Evolutionary conservation across 2,113 vertebrate genomes (phyloP).

Genomic region (human (Homo sapiens)): GRCh38 chr9:69120501-69121000

Average conservation of each 20-base stretch:
- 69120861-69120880: constrained; percentile 43
- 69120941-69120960: not conserved
- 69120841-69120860: not conserved
- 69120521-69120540: not conserved
- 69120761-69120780: not conserved
- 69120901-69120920: constrained; percentile 34
- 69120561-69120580: not conserved
- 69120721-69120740: not conserved
- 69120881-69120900: constrained; percentile 18
- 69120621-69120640: not conserved
- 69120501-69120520: too few relatives aligned
- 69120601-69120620: not conserved
- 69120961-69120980: not conserved
- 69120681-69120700: not conserved
- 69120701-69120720: not conserved
- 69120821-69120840: constrained; percentile 78
- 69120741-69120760: constrained; percentile 55
- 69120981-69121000: not conserved
- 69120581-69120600: not conserved
- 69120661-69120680: not conserved
- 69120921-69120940: not conserved
- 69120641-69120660: not conserved
- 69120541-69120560: not conserved
- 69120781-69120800: constrained; percentile 65
- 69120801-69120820: constrained; percentile 80